Evolutionary conservation across 2,113 vertebrate species (phyloP).

Genomic region (Meleagris gallopavo): DNA sequence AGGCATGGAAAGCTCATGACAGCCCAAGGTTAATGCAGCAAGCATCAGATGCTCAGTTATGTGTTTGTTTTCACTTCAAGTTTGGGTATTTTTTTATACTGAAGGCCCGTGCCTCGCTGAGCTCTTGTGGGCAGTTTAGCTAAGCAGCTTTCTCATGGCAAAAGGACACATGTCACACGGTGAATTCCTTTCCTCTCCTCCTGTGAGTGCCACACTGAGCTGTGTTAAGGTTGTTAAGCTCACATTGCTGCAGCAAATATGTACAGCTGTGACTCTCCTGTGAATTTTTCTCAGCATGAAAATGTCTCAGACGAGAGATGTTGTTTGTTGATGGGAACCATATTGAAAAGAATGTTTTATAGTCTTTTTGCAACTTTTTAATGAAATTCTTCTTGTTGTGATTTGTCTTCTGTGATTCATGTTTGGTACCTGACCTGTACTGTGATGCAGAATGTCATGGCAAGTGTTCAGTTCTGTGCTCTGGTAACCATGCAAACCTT

Average conservation of each 20-base stretch:
- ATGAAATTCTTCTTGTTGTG: neutral
- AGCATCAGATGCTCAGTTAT: neutral
- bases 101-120: neutral
- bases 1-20: fast-evolving
- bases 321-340: neutral
- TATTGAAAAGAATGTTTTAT: neutral
- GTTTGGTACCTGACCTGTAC: neutral
- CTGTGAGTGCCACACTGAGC: neutral
- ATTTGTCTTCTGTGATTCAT: neutral
- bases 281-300: neutral
- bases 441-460: neutral
- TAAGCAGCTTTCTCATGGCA: neutral
- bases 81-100: neutral
- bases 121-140: neutral
- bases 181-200: fast-evolving
- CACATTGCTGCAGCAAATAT: neutral
- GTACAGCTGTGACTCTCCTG: neutral
- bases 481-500: neutral
- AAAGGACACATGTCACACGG: fast-evolving
- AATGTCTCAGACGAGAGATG: neutral
- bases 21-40: neutral
- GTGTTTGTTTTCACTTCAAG: neutral
- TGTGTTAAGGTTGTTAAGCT: neutral
- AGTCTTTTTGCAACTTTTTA: neutral
- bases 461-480: neutral